These are phyloP conservation scores for Megaptera novaeangliae DNA, from an alignment of 2,113 vertebrate genomes.

Conservation along the genomic window DNA sequence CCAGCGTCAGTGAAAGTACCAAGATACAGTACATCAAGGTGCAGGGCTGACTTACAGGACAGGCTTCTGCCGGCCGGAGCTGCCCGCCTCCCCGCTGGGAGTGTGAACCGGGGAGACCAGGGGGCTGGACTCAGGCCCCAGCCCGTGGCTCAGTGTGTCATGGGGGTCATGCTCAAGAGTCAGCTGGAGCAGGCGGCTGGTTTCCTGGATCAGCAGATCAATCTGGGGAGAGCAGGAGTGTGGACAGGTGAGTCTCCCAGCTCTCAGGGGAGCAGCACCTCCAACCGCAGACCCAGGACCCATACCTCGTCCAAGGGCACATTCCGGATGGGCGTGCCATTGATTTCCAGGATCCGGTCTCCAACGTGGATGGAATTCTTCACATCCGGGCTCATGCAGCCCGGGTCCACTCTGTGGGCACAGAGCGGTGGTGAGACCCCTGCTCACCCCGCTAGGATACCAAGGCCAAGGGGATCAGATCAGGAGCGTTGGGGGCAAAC, in stretches of 20 bases:
- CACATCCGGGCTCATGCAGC: conserved; percentile 96
- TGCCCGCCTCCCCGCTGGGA: conserved; percentile 79
- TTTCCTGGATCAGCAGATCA: conserved; percentile 95
- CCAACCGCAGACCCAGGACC: background rate
- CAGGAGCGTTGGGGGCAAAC: background rate
- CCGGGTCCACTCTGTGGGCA: conserved; percentile 85
- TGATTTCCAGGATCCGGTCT: conserved; percentile 96
- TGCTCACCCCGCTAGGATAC: background rate
- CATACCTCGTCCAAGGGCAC: conserved; percentile 94
- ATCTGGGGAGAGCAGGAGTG: conserved; percentile 81
- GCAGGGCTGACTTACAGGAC: conserved; percentile 62
- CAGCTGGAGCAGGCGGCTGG: conserved; percentile 94
- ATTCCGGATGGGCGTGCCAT: conserved; percentile 93
- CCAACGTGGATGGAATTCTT: conserved; percentile 97
- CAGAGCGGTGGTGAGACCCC: background rate
- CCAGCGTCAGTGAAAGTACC: fast-evolving
- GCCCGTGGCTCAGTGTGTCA: conserved; percentile 76
- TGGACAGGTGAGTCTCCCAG: background rate
- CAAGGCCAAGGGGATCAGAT: background rate
- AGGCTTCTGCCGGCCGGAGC: conserved; percentile 72
- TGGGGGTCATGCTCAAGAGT: conserved; percentile 96
- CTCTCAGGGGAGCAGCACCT: too few relatives aligned
- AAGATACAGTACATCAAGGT: fast-evolving
- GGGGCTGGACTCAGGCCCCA: conserved; percentile 77
- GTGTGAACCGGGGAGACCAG: conserved; percentile 80